Evolutionary conservation across 1,140 invertebrate species (phyloP).

Genomic region (Macrocentrus cingulum): DNA sequence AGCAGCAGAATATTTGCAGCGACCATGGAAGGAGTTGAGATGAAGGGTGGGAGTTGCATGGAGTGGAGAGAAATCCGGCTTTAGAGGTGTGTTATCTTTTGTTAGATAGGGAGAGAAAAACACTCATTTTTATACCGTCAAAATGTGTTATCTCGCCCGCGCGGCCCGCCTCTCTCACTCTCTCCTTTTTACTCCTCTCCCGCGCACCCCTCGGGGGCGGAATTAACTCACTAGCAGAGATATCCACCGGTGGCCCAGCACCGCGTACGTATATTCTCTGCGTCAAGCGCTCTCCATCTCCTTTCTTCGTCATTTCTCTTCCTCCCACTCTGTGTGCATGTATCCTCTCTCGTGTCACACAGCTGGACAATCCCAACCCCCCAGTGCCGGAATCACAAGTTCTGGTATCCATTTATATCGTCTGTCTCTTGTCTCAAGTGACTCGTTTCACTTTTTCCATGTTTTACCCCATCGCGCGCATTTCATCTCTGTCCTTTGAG

Average conservation of each 20-base stretch:
- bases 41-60: conserved; percentile 17
- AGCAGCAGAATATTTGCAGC: conserved; percentile 3
- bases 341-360: conserved; percentile 16
- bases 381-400: conserved; percentile 15
- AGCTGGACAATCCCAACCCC: neutral
- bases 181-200: conserved; percentile 26
- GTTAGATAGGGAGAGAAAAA: conserved; percentile 50
- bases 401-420: conserved; percentile 43
- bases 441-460: conserved; percentile 2
- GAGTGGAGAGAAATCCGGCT: conserved; percentile 32
- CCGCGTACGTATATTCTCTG: conserved; percentile 16
- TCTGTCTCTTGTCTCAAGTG: conserved; percentile 39
- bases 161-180: conserved; percentile 30
- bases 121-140: conserved; percentile 57
- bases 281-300: conserved; percentile 31
- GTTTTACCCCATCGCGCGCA: neutral
- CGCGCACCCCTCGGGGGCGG: conserved; percentile 42
- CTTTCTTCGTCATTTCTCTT: conserved; percentile 11
- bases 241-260: conserved; percentile 42
- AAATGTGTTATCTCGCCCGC: conserved; percentile 51
- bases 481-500: conserved; percentile 12
- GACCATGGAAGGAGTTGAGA: conserved; percentile 14
- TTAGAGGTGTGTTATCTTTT: conserved; percentile 44
- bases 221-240: conserved; percentile 57
- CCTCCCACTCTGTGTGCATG: neutral